Base-by-base conservation (phyloP, 2,888 invertebrate genomes). In the Encarsia formosa region DNA sequence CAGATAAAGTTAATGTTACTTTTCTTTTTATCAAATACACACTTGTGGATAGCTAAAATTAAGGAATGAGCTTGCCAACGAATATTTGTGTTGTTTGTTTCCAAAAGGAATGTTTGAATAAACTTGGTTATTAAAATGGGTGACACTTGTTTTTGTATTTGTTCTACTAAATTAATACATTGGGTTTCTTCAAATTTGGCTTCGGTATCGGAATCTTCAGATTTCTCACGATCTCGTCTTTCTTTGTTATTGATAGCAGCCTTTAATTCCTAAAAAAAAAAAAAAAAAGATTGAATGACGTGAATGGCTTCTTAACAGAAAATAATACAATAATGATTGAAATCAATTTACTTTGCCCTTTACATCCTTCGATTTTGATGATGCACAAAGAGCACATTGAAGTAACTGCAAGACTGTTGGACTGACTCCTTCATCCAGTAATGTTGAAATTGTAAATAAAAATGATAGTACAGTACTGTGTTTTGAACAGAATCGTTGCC, bases 61-160 rank as follows among this genome's bases (percentile, higher is more conserved):
- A 94, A 76, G 0, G 89, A 87, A 72, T 98, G 97, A 0, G 94
- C 93, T 75, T 96, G 95, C 96, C 96, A 96, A 53, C 98, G 85
- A 11, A 95, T 87, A 19, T 88, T 85, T 0, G 93, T 91, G 8
- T 90, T 87, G 70, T 96, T 96, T 0, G 94, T 95, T 74, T 96
- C 95, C 55, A 97, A 76, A 38, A 96, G 80, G 77, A 96, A 97
- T 1, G 91, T 89, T 61, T 90, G 86, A 16, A 97, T 83, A 65
- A 96, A 96, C 70, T 79, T 78, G 6, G 75, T 76, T 9, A 80
- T 65, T 23, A 78, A 61, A 8, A 70, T 67, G 49, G 78, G 75
- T 2, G 78, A 71, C 2, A 79, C 77, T 69, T 82, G 82, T 56
- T 82, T 80, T 64, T 84, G 85, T 53, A 89, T 81, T 65, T 86